A percentile compares a stretch with the other conserved stretches of the same genome.
These are phyloP conservation scores for Stenolophus ochropezus DNA, from an alignment of 2,888 invertebrate species.

Conservation along the genomic window DNA sequence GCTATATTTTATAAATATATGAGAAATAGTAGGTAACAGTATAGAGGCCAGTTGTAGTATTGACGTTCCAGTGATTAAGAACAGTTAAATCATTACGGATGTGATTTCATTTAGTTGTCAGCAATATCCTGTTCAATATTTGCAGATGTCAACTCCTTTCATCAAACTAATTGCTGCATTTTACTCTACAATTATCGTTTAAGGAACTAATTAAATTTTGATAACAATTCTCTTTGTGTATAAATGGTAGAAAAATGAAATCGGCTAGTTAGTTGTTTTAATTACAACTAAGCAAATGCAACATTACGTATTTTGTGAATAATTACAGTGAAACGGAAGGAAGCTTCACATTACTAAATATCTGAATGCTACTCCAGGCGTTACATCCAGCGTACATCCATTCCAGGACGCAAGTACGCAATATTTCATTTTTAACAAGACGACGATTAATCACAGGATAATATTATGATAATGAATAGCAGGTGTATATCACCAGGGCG, in stretches of 20 bases:
- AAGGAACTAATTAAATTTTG: background rate
- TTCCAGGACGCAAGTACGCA: background rate
- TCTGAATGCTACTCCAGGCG: background rate
- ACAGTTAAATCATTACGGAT: background rate
- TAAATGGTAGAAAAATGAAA: background rate
- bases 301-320: background rate
- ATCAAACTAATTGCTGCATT: background rate
- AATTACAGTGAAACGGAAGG: background rate
- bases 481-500: slow-evolving; percentile 16
- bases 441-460: slow-evolving; percentile 8
- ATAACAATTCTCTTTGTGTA: background rate
- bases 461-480: slow-evolving; percentile 26
- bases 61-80: background rate
- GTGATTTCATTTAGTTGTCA: background rate
- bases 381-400: background rate
- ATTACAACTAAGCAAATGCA: background rate
- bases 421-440: slow-evolving; percentile 18
- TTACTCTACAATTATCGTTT: background rate
- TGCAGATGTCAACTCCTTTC: background rate
- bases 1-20: background rate
- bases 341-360: background rate
- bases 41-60: background rate
- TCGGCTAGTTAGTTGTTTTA: background rate
- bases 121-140: background rate
- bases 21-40: background rate